Conservation (phyloP, 2,113 vertebrate species). For the Syrmaticus mikado region DNA sequence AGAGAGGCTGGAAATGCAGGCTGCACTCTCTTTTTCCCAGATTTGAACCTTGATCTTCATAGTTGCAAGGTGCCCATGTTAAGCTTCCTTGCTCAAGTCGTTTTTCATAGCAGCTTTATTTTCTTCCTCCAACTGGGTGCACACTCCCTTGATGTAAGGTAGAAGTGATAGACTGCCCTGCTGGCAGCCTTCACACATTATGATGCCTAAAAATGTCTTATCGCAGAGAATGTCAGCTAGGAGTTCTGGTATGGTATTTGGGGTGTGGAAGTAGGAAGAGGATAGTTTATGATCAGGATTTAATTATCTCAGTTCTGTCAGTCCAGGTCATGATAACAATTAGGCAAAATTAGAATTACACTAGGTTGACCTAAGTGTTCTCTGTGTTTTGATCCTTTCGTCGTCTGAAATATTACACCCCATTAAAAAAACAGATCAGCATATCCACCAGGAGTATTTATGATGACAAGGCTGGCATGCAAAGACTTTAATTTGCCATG, state of each 20-base stretch:
- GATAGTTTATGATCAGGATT: constrained; percentile 13
- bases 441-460: constrained; percentile 19
- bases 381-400: constrained; percentile 17
- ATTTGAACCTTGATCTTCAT: neutral
- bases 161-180: constrained; percentile 60
- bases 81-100: neutral
- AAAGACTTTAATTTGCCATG: neutral
- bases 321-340: neutral
- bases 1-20: neutral
- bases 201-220: constrained; percentile 49
- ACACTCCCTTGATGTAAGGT: constrained; percentile 30
- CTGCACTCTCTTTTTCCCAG: neutral
- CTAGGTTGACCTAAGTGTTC: constrained; percentile 8
- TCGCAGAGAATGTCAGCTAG: constrained; percentile 33
- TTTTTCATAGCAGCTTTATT: constrained; percentile 13
- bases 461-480: neutral
- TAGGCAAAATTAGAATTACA: constrained; percentile 45
- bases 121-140: constrained; percentile 19
- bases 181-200: constrained; percentile 52
- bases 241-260: neutral
- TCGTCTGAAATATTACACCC: neutral
- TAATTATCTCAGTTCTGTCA: constrained; percentile 28
- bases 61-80: neutral
- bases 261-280: neutral
- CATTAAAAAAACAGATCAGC: constrained; percentile 17